These are phyloP conservation scores for Drosophila oshimai DNA, from an alignment of 1,140 invertebrate species.

Conservation along the genomic window DNA sequence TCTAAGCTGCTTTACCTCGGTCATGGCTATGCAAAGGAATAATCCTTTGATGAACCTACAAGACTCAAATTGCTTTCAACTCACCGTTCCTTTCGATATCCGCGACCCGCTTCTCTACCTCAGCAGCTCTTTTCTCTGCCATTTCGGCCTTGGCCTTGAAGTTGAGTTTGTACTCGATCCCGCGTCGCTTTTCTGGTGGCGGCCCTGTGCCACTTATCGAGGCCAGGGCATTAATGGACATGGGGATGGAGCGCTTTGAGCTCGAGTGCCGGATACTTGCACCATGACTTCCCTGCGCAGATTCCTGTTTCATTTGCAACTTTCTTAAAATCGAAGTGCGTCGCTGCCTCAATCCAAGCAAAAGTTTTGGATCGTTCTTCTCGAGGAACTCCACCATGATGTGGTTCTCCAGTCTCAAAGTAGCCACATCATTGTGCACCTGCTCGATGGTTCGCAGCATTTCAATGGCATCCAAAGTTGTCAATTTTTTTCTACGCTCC, in stretches of 20 bases:
- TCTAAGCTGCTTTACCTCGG: conserved; percentile 67
- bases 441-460: conserved; percentile 53
- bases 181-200: conserved; percentile 34
- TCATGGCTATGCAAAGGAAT: conserved; percentile 38
- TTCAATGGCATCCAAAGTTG: conserved; percentile 54
- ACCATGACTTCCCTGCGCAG: neutral
- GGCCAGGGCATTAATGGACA: conserved; percentile 16
- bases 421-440: conserved; percentile 57
- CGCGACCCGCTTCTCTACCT: conserved; percentile 62
- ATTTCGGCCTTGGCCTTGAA: conserved; percentile 72
- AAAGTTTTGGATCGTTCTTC: conserved; percentile 76
- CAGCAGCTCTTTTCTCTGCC: conserved; percentile 63
- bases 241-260: conserved; percentile 56
- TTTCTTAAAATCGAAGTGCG: conserved; percentile 52
- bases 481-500: conserved; percentile 14
- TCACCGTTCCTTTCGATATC: conserved; percentile 71
- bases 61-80: neutral
- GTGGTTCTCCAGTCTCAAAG: conserved; percentile 66
- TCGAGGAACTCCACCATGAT: conserved; percentile 72
- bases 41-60: too few species aligned
- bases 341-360: conserved; percentile 56
- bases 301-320: conserved; percentile 9
- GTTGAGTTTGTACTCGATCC: conserved; percentile 54
- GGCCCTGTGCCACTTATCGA: neutral
- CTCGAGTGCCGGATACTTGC: conserved; percentile 44